phyloP scores from a whole-genome alignment of 2,113 vertebrate genomes.

The Phycodurus eques region DNA sequence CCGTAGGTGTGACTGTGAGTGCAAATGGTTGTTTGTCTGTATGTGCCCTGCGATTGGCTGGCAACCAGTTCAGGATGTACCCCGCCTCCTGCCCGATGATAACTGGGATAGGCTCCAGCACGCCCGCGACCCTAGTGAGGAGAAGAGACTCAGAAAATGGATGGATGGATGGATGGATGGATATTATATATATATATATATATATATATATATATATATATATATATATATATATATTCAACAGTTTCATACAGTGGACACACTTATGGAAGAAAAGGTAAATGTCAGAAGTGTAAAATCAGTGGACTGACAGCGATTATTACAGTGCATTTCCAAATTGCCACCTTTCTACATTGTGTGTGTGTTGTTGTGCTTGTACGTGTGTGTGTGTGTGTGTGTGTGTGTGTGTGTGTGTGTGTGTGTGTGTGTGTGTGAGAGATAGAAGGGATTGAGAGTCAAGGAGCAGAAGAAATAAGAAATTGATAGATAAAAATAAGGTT shows the following conservation, averaged over 20 bases:
- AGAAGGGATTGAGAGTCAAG: conserved; percentile 16
- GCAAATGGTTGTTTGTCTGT: no score
- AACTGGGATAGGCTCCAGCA: no score
- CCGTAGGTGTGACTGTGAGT: no score
- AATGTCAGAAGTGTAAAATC: background rate
- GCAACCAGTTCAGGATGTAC: no score
- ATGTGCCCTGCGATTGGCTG: no score
- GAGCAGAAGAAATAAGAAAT: conserved; percentile 8
- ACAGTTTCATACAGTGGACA: background rate
- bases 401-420: background rate
- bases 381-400: background rate
- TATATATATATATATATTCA: background rate
- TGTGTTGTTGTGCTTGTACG: background rate
- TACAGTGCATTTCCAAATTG: conserved; percentile 22
- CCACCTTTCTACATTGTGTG: conserved; percentile 10
- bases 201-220: background rate
- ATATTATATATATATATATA: no score
- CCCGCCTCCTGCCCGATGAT: no score
- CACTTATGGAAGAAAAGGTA: background rate
- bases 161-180: no score
- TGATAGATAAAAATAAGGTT: conserved; percentile 13
- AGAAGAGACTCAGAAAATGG: no score
- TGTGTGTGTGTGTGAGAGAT: background rate
- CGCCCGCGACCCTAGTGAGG: no score
- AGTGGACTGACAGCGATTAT: conserved; percentile 25